A percentile compares a stretch with the other conserved stretches of the same genome.
These are phyloP conservation scores for Plotosus lineatus DNA, from an alignment of 2,113 vertebrate genomes.

Conservation along the genomic window DNA sequence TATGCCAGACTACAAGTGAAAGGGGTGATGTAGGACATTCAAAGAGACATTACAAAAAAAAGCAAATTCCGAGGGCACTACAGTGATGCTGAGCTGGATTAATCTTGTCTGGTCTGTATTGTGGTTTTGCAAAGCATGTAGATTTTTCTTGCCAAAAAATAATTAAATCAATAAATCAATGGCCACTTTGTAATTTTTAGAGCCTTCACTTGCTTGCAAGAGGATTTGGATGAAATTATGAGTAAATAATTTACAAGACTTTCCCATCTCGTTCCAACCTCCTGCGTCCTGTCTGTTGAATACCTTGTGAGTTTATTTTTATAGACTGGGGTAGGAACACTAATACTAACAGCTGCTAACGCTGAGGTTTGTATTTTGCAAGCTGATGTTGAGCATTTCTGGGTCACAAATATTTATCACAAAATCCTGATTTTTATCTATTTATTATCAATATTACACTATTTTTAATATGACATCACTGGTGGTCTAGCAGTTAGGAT, in stretches of 20 bases:
- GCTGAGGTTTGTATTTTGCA: neutral
- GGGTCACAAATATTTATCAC: too few relatives aligned
- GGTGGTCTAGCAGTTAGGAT: too few relatives aligned
- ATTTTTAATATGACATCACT: too few relatives aligned
- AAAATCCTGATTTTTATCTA: too few relatives aligned
- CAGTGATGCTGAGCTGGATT: neutral
- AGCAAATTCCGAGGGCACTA: neutral
- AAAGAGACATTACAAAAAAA: neutral
- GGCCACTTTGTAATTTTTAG: neutral
- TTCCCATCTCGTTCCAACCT: neutral
- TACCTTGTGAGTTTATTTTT: neutral
- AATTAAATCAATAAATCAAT: neutral
- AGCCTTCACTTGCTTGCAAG: neutral
- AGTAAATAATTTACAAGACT: neutral
- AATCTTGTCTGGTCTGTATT: neutral
- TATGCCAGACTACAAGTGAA: neutral
- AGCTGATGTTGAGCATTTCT: neutral
- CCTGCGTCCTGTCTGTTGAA: neutral
- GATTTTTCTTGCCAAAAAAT: neutral
- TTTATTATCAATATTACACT: too few relatives aligned
- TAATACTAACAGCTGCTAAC: too few relatives aligned
- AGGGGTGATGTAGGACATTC: neutral
- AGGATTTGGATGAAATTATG: neutral
- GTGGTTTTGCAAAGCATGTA: neutral
- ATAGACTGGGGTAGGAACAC: neutral